Percentiles rank a stretch among this genome's conserved stretches.
phyloP scores from a whole-genome alignment of 2,888 invertebrate genomes.

The Apodemia mormo region DNA sequence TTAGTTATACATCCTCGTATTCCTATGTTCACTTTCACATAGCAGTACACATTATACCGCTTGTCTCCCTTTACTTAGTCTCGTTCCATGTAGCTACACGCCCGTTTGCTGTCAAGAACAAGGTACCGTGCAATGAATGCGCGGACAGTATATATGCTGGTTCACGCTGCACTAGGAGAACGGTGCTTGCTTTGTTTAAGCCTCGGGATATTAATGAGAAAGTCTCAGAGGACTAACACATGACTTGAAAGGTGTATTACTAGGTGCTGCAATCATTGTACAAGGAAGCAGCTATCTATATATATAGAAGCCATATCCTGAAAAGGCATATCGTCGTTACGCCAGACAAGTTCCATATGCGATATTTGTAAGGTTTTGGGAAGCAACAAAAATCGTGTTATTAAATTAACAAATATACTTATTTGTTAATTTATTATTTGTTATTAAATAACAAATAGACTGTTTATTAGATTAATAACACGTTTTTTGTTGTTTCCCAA shows the following conservation, averaged over 20 bases:
- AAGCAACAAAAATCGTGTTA: no score
- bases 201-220: conserved; percentile 48
- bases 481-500: no score
- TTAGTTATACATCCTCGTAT: no score
- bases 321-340: background rate
- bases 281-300: background rate
- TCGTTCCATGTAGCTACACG: conserved; percentile 40
- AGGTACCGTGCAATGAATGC: conserved; percentile 49
- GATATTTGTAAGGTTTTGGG: no score
- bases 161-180: conserved; percentile 47
- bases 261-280: background rate
- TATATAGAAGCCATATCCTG: background rate
- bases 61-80: conserved; percentile 43
- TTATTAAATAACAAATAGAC: no score
- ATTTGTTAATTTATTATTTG: no score
- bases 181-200: conserved; percentile 47
- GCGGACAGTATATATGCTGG: conserved; percentile 51
- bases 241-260: conserved; percentile 7
- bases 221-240: conserved; percentile 24
- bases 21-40: conserved; percentile 40
- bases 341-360: no score
- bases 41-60: background rate
- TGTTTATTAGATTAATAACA: no score
- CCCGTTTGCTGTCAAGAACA: conserved; percentile 60
- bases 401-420: no score